phyloP scores from a whole-genome alignment of 2,888 invertebrate genomes.

The Nesidiocoris tenuis region DNA sequence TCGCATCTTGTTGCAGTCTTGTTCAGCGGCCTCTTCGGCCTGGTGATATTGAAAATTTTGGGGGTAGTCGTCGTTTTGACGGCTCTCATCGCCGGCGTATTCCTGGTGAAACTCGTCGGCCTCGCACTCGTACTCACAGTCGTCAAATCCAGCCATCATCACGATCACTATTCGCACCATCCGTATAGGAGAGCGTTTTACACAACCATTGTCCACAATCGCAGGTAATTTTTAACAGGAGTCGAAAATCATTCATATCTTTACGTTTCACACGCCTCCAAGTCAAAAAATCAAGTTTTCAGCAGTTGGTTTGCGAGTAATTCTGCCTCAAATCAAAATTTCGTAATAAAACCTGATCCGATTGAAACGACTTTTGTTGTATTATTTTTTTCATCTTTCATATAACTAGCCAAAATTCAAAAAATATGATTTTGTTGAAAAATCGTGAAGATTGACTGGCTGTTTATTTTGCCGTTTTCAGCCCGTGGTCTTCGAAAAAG shows the following conservation, averaged over 20 bases:
- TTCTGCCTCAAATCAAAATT: too few relatives aligned
- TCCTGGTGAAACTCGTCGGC: constrained; percentile 21
- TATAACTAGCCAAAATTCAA: too few relatives aligned
- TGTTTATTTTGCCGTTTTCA: too few relatives aligned
- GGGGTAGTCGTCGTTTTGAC: constrained; percentile 20
- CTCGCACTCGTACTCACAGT: neutral
- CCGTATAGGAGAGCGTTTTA: neutral
- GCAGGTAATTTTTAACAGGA: neutral
- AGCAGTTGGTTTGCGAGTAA: too few relatives aligned
- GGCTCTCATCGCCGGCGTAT: constrained; percentile 22
- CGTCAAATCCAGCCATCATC: neutral
- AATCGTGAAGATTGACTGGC: too few relatives aligned
- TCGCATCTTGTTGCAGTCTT: constrained; percentile 13
- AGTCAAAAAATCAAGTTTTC: too few relatives aligned
- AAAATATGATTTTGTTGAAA: too few relatives aligned
- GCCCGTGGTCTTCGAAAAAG: constrained; percentile 11
- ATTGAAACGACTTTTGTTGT: too few relatives aligned
- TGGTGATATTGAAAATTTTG: constrained; percentile 25
- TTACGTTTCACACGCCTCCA: too few relatives aligned
- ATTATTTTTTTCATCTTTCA: too few relatives aligned
- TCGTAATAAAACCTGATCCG: too few relatives aligned
- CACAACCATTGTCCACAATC: neutral
- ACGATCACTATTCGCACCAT: neutral
- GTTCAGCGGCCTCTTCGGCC: constrained; percentile 7
- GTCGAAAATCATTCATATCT: too few relatives aligned